Evolutionary conservation across 2,888 invertebrate species (phyloP).

Genomic region (Tachina grossa): DNA sequence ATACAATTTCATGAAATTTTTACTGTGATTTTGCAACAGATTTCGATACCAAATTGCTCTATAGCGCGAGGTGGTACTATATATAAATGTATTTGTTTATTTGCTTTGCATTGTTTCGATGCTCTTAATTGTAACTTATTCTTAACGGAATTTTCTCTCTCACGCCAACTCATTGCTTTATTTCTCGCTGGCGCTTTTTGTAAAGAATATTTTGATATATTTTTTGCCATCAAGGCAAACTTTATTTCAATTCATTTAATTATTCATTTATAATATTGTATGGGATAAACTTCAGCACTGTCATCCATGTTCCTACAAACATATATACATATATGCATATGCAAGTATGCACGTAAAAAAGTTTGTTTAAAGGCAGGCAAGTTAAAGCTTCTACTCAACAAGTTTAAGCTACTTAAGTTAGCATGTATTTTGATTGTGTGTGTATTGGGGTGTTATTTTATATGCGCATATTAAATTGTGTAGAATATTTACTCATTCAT

Average conservation of each 20-base stretch:
- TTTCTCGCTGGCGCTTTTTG: background rate
- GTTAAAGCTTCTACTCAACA: constrained; percentile 37
- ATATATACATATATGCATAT: constrained; percentile 1
- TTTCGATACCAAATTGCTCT: too few relatives aligned
- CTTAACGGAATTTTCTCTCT: background rate
- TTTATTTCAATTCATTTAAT: constrained; percentile 46
- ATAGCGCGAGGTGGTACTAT: too few relatives aligned
- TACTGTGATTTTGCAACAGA: too few relatives aligned
- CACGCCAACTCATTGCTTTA: constrained; percentile 26
- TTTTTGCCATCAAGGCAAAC: constrained; percentile 30
- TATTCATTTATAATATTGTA: constrained; percentile 21
- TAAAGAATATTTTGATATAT: background rate
- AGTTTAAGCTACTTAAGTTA: constrained; percentile 47
- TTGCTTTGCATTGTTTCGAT: background rate
- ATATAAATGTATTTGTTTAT: too few relatives aligned
- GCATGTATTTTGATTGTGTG: constrained; percentile 7
- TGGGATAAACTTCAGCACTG: too few relatives aligned
- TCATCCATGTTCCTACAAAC: background rate
- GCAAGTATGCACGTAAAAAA: background rate
- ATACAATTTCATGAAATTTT: too few relatives aligned
- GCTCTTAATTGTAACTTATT: constrained; percentile 22
- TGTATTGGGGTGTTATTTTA: constrained; percentile 73
- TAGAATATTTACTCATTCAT: constrained; percentile 62
- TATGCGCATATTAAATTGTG: constrained; percentile 80
- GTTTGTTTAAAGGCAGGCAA: constrained; percentile 3